These are phyloP conservation scores for Corydoras sp. DNA, from an alignment of 2,113 vertebrate genomes.

Conservation along the genomic window DNA sequence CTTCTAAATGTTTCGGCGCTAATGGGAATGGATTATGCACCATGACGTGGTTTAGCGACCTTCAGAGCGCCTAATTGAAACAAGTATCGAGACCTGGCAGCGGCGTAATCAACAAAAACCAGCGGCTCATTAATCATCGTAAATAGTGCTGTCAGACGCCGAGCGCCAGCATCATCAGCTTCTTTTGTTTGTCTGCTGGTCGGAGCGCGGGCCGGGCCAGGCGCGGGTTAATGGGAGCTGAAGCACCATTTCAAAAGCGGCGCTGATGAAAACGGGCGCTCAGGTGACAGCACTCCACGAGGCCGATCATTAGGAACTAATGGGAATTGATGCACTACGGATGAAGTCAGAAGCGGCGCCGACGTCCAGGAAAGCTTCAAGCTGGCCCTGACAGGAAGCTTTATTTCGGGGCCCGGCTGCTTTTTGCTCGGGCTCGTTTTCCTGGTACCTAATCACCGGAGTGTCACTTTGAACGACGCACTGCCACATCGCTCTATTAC, in stretches of 20 bases:
- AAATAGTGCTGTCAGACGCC: constrained; percentile 96
- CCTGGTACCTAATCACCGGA: constrained; percentile 23
- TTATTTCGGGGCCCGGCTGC: constrained; percentile 8
- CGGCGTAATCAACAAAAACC: constrained; percentile 98
- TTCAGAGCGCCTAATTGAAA: constrained; percentile 99
- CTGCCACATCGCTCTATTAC: neutral
- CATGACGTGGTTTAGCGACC: constrained; percentile 96
- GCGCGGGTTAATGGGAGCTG: constrained; percentile 89
- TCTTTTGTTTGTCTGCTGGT: constrained; percentile 82
- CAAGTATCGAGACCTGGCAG: constrained; percentile 97
- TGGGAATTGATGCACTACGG: constrained; percentile 86
- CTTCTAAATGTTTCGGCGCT: constrained; percentile 85
- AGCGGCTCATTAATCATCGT: constrained; percentile 99
- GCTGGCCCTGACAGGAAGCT: constrained; percentile 27
- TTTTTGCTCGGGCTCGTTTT: constrained; percentile 11
- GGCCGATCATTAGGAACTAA: constrained; percentile 83
- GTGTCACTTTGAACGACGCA: constrained; percentile 3
- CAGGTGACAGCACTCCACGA: constrained; percentile 76
- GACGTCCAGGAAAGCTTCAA: constrained; percentile 56
- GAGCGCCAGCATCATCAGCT: constrained; percentile 80
- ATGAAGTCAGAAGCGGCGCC: constrained; percentile 73
- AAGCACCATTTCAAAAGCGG: constrained; percentile 87
- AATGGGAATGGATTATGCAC: constrained; percentile 99
- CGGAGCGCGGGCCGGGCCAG: constrained; percentile 56
- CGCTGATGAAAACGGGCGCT: constrained; percentile 81